These are phyloP conservation scores for Bos taurus DNA, from an alignment of 2,113 vertebrate genomes.

Conservation along the genomic window DNA sequence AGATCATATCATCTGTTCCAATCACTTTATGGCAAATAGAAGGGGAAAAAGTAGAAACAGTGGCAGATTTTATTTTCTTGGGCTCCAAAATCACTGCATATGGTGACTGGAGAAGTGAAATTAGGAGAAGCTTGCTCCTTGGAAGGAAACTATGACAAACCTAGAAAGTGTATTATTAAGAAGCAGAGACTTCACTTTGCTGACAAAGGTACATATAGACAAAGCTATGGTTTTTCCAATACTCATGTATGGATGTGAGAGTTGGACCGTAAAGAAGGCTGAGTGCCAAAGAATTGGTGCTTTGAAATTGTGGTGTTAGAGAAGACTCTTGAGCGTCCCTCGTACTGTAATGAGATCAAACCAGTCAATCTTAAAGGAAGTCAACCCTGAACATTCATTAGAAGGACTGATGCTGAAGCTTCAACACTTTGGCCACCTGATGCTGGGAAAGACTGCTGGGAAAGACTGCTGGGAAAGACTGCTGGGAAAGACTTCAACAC, in stretches of 20 bases:
- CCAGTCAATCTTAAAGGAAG: neutral
- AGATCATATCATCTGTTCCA: neutral
- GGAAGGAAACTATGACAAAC: neutral
- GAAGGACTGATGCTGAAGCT: neutral
- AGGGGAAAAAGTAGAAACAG: neutral
- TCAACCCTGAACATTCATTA: neutral
- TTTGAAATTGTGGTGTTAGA: neutral
- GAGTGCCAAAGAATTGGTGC: neutral
- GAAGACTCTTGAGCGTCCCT: neutral
- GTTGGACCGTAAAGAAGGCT: neutral
- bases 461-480: too few species aligned
- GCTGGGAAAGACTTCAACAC: too few species aligned
- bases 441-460: too few species aligned
- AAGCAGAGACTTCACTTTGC: neutral
- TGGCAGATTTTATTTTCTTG: neutral
- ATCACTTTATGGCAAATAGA: neutral
- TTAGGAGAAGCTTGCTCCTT: neutral
- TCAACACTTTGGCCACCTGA: too few species aligned
- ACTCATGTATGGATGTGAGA: neutral
- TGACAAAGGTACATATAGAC: neutral
- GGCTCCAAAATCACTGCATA: neutral
- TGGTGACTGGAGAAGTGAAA: neutral
- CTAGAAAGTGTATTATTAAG: neutral
- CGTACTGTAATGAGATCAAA: neutral
- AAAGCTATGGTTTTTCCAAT: neutral